A percentile compares a stretch with the other conserved stretches of the same genome.
phyloP scores from a whole-genome alignment of 2,888 invertebrate genomes.

The Hololepta plana region DNA sequence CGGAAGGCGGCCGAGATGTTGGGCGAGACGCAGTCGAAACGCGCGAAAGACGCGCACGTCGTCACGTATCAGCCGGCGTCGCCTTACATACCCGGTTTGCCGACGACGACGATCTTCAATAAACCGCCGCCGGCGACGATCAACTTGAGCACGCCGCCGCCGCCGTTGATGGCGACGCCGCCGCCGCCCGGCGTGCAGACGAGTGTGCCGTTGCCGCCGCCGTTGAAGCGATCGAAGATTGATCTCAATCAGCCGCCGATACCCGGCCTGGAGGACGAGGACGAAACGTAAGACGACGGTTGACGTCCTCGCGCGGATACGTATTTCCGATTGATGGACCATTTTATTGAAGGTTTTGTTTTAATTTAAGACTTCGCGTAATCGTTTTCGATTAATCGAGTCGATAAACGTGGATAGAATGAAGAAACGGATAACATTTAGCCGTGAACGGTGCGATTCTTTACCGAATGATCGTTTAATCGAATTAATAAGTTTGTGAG shows the following conservation, averaged over 20 bases:
- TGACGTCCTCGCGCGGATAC: too few species aligned
- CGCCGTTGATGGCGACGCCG: constrained; percentile 18
- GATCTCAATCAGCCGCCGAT: constrained; percentile 22
- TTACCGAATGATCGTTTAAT: too few species aligned
- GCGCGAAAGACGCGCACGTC: constrained; percentile 6
- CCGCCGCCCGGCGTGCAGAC: constrained; percentile 8
- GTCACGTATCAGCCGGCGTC: constrained; percentile 13
- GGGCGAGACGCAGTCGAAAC: constrained; percentile 22
- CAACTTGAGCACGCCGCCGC: constrained; percentile 20
- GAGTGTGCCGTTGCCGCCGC: constrained; percentile 7
- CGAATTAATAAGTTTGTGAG: too few species aligned
- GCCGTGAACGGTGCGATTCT: too few species aligned
- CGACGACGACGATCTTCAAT: neutral
- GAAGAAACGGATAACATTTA: too few species aligned
- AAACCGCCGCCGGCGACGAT: constrained; percentile 28
- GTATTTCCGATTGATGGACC: too few species aligned
- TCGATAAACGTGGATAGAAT: too few species aligned
- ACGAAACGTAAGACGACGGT: too few species aligned
- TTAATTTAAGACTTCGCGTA: too few species aligned
- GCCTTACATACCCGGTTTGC: constrained; percentile 22
- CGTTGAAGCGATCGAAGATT: constrained; percentile 16
- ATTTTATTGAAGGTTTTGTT: too few species aligned
- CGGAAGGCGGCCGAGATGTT: constrained; percentile 38
- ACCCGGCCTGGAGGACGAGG: constrained; percentile 24
- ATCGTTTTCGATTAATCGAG: too few species aligned